Evolutionary conservation across 2,113 vertebrate species (phyloP).

Genomic region (Gorsachius goisagi): DNA sequence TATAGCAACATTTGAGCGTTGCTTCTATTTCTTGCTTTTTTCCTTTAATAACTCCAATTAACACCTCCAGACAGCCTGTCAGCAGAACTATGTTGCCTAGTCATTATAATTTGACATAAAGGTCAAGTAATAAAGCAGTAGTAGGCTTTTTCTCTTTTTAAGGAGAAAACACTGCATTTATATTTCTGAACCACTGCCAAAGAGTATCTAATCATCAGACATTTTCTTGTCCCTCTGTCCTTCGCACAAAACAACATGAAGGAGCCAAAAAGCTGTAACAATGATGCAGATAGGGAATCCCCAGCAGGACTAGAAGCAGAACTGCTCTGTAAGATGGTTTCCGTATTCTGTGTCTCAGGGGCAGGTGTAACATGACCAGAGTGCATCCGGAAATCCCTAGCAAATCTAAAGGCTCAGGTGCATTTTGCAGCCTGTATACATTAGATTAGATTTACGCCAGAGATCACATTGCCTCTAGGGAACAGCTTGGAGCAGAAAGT

Average conservation of each 20-base stretch:
- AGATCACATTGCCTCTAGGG: neutral
- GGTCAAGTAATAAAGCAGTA: neutral
- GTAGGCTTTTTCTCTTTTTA: neutral
- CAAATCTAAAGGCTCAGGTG: neutral
- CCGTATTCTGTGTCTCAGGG: fast-evolving
- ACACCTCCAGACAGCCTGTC: neutral
- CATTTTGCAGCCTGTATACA: neutral
- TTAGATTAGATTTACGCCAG: neutral
- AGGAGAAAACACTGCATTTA: neutral
- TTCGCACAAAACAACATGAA: fast-evolving
- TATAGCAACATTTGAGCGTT: neutral
- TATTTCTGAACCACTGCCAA: conserved; percentile 1
- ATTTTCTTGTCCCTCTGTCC: neutral
- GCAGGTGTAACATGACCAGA: neutral
- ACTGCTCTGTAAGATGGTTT: neutral
- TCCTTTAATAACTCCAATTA: neutral
- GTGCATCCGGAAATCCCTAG: neutral
- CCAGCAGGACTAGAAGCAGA: neutral
- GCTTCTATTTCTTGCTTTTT: neutral
- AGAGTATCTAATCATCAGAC: neutral
- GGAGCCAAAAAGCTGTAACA: neutral
- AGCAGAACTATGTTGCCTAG: neutral
- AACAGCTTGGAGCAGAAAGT: neutral
- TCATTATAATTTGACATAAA: neutral
- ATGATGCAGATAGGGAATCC: neutral